Base-by-base conservation (phyloP, 2,888 invertebrate genomes). In the Cerastis leucographa region DNA sequence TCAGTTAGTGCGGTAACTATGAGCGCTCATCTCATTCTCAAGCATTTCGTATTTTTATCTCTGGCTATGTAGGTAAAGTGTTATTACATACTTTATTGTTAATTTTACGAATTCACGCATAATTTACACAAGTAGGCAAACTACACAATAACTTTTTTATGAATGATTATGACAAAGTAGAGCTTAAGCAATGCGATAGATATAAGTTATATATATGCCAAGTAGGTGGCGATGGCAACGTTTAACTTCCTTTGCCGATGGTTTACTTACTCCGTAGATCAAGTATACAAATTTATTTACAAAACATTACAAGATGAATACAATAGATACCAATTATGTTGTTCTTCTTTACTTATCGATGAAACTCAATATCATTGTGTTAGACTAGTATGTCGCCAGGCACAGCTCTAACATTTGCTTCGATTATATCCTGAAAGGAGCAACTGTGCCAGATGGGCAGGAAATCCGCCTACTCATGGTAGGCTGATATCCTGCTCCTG, bases 61-160 rank as follows among this genome's bases (percentile, higher is more conserved):
- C 64, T 71, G 51, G 72, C 25, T 87, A 85, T 89, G 85, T 86
- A 88, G 88, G 88, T 88, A 86, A 88, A 89, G 78, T 85, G 73
- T 88, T 88, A 86, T 89, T 89, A 76, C 89, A 80, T 77, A 79
- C 76, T 80, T 81, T 85, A 83, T 87, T 81, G 76, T 85, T 80
- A 81, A 80, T 74, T 80, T 82, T 80, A 79, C 40, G 64, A 71
- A 78, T 89, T 87, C 76, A 85, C 81, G 89, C 84, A 64, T 87
- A 85, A 85, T 88, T 84, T 88, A 59, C 67, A 74, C 73, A 79
- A 84, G 82, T 81, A 72, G 82, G 70, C 56, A 88, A 85, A 83
- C 81, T 86, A 76, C 78, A 74, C 69, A 73, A 83, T 77, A 66
- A 74, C 75, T 71, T 66, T 75, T 67, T 81, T 74, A 81, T 85